A percentile compares a stretch with the other conserved stretches of the same genome.
These are phyloP conservation scores for Anarsia innoxiella DNA, from an alignment of 2,888 invertebrate species.

Conservation along the genomic window DNA sequence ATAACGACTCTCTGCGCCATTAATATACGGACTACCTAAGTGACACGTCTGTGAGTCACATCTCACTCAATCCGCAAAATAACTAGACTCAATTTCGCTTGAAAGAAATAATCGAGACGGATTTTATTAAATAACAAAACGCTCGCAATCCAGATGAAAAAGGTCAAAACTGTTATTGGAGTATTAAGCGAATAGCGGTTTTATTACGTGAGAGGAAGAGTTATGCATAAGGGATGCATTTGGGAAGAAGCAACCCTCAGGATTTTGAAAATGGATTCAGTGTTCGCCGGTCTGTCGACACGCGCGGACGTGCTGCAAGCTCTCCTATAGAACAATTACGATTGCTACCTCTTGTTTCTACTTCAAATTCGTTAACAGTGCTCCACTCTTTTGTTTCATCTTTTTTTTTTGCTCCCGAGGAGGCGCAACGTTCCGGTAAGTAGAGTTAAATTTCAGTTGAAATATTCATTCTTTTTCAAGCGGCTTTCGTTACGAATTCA, in stretches of 20 bases:
- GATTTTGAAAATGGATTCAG: slow-evolving; percentile 37
- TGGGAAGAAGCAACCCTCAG: slow-evolving; percentile 29
- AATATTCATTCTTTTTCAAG: slow-evolving; percentile 27
- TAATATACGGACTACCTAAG: too few species aligned
- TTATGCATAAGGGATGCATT: slow-evolving; percentile 35
- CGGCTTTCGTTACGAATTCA: slow-evolving; percentile 31
- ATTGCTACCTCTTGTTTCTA: slow-evolving; percentile 24
- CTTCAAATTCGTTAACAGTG: slow-evolving; percentile 32
- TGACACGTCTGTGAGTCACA: too few species aligned
- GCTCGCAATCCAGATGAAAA: slow-evolving; percentile 12
- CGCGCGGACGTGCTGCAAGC: slow-evolving; percentile 16
- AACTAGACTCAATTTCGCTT: too few species aligned
- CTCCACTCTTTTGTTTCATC: slow-evolving; percentile 27
- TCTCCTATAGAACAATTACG: slow-evolving; percentile 14
- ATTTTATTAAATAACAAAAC: slow-evolving; percentile 14
- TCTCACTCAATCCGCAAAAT: too few species aligned
- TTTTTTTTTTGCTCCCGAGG: slow-evolving; percentile 21
- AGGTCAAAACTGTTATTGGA: slow-evolving; percentile 36
- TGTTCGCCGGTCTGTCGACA: slow-evolving; percentile 31
- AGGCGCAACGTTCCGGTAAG: slow-evolving; percentile 27
- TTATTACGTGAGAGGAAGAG: slow-evolving; percentile 27
- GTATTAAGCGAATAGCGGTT: slow-evolving; percentile 36
- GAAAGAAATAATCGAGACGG: neutral
- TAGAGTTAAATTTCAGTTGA: slow-evolving; percentile 17
- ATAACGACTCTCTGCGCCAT: too few species aligned